Evolutionary conservation across 2,888 invertebrate species (phyloP), one percentile per base, ranked within the genome.

Genomic region (Melanargia galathea): DNA sequence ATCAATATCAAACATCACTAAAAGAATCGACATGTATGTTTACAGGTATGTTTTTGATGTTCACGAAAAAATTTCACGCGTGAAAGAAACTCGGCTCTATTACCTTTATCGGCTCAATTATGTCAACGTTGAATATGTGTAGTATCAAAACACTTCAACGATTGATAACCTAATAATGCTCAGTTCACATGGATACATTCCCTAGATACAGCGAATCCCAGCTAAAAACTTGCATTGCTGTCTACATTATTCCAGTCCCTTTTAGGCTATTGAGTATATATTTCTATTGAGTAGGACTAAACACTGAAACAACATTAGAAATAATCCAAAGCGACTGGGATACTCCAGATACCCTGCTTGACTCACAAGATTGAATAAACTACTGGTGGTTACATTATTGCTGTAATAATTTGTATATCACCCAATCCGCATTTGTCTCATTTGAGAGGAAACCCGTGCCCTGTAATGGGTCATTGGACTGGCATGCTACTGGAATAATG

Each of bases 61-160:
- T 49, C 35, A 48, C 56, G 56, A 38, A 46, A 38, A 43, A 59
- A 57, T 62, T 59, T 64, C 38, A 62, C 61, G 55, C 57, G 20
- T 48, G 43, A 61, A 40, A 33, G 59, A 38, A 59, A 38, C 55
- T 26, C 48, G 38, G 45, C 30, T 56, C 46, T 56, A 57, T 63
- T 60, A 60, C 61, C 60, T 57, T 54, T 54, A 61, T 60, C 56
- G 56, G 60, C 51, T 56, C 56, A 65, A 60, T 61, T 52, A 57
- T 61, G 57, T 57, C 51, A 45, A 52, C 20, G 52, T 57, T 30
- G 16, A 61, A 61, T 57, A 57, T 52, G 61, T 46, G 57, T 60
- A 54, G 33, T 24, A 45, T 56, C 45, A 18, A 22, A 2, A 46
- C 22, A 16, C 13, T 60, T 43, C 51, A 60, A 13, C 49, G 22